Conservation (phyloP, 53 echinoderm and acorn worm genomes). For the Paracentrotus lividus region DNA sequence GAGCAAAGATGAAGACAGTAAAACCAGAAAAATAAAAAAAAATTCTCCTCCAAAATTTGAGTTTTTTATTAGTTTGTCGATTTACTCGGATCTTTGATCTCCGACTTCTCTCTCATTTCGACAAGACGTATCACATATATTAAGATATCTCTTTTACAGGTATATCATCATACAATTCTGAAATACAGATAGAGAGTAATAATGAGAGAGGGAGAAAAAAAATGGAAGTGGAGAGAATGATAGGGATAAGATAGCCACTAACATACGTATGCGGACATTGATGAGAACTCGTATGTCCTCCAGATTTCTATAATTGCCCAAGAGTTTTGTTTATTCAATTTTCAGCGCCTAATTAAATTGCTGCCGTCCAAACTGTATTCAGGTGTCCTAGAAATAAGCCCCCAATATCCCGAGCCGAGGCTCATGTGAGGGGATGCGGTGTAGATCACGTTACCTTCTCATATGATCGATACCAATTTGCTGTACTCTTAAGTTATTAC, state of each 20-base stretch:
- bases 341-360: slow-evolving; percentile 59
- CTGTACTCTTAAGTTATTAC: slow-evolving; percentile 62
- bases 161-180: background rate
- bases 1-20: background rate
- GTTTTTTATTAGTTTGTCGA: no score
- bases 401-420: slow-evolving; percentile 9
- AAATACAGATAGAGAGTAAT: slow-evolving; percentile 2
- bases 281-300: slow-evolving; percentile 12
- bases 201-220: background rate
- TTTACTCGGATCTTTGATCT: no score
- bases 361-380: slow-evolving; percentile 22
- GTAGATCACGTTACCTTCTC: slow-evolving; percentile 44
- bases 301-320: slow-evolving; percentile 57
- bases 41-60: no score
- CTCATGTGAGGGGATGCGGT: slow-evolving; percentile 26
- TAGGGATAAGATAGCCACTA: background rate
- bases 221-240: no score
- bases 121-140: no score
- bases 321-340: slow-evolving; percentile 70
- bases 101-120: no score
- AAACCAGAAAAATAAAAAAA: no score
- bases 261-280: slow-evolving; percentile 17
- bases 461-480: slow-evolving; percentile 64
- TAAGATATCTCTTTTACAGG: no score
- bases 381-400: slow-evolving; percentile 63